phyloP scores from a whole-genome alignment of 2,113 vertebrate genomes.

The Phrynosoma blainvillii region DNA sequence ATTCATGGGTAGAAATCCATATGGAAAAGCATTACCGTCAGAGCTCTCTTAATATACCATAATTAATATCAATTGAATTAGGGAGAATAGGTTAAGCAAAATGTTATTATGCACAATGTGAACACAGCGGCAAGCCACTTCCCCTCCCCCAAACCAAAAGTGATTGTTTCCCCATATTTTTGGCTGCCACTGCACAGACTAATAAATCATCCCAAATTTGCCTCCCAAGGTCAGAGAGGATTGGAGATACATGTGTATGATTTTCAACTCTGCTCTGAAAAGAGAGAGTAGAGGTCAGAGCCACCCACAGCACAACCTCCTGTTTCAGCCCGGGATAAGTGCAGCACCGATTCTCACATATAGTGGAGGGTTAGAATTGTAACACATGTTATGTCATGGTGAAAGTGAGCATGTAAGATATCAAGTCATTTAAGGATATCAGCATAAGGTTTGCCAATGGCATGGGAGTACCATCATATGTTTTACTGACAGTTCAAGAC shows the following conservation, averaged over 20 bases:
- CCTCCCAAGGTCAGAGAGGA: slow-evolving; percentile 72
- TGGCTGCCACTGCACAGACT: slow-evolving; percentile 51
- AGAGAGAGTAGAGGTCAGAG: slow-evolving; percentile 61
- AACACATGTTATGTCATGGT: neutral
- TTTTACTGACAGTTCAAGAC: neutral
- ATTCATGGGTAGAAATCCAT: slow-evolving; percentile 30
- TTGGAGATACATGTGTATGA: slow-evolving; percentile 61
- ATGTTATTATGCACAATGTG: slow-evolving; percentile 60
- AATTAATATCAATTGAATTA: slow-evolving; percentile 65
- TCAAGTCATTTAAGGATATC: neutral
- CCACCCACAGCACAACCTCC: slow-evolving; percentile 49
- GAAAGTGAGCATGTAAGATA: neutral
- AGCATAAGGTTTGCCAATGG: neutral
- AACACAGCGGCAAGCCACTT: neutral
- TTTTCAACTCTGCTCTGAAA: slow-evolving; percentile 71
- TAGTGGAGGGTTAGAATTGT: neutral
- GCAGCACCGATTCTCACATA: slow-evolving; percentile 28
- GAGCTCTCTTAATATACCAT: slow-evolving; percentile 44
- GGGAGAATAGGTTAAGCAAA: slow-evolving; percentile 51
- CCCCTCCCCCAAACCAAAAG: slow-evolving; percentile 14
- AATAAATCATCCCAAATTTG: slow-evolving; percentile 65
- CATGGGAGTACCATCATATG: neutral
- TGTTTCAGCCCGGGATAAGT: slow-evolving; percentile 63
- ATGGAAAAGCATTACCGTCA: slow-evolving; percentile 51
- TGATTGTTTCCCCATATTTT: slow-evolving; percentile 43